Conservation (phyloP, 2,888 invertebrate species). For the Dolomedes plantarius region DNA sequence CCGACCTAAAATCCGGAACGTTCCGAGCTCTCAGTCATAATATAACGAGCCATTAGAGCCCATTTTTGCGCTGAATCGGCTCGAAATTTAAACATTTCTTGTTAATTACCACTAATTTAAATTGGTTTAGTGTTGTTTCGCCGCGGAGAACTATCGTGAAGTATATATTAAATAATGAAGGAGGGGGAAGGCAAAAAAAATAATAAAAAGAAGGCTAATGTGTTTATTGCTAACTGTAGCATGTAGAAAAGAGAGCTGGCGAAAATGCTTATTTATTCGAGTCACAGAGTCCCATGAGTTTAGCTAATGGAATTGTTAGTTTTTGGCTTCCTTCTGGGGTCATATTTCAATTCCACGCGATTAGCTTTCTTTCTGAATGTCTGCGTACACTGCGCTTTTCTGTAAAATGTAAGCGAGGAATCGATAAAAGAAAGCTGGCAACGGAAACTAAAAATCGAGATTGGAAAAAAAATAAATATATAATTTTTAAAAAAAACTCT, state of each 20-base stretch:
- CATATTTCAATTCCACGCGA: slow-evolving; percentile 16
- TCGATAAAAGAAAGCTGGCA: neutral
- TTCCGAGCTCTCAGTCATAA: too few species aligned
- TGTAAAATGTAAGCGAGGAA: neutral
- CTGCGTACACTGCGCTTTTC: neutral
- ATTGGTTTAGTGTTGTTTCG: neutral
- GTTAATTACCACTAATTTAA: slow-evolving; percentile 1
- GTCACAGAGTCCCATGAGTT: neutral
- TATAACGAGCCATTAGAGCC: too few species aligned
- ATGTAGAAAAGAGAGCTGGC: neutral
- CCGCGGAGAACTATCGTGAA: neutral
- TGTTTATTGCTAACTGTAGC: slow-evolving; percentile 11
- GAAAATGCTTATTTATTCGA: neutral
- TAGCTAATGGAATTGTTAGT: slow-evolving; percentile 6
- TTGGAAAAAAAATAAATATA: too few species aligned
- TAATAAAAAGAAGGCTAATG: neutral
- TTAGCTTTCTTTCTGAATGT: slow-evolving; percentile 1
- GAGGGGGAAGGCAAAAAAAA: neutral
- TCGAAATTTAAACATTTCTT: too few species aligned
- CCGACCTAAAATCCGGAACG: too few species aligned
- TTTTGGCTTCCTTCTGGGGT: slow-evolving; percentile 11
- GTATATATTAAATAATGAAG: slow-evolving; percentile 10
- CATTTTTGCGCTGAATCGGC: too few species aligned
- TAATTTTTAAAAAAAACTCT: too few species aligned
- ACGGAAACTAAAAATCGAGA: too few species aligned